Evolutionary conservation across 1,140 invertebrate genomes (phyloP).

Genomic region (Neodiprion virginianus): DNA sequence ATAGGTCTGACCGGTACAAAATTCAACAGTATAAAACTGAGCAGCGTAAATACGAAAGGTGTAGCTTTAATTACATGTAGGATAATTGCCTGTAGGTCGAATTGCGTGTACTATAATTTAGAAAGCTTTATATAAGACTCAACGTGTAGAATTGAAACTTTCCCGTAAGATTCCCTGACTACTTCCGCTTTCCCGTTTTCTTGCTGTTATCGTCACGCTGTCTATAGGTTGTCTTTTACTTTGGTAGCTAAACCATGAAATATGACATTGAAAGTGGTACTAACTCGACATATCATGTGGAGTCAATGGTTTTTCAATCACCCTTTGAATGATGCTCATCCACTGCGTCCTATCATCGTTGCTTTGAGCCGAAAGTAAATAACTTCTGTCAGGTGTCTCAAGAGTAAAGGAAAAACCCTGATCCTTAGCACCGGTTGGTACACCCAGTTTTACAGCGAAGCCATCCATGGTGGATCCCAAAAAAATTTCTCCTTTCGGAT

Average conservation of each 20-base stretch:
- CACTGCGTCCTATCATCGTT: slow-evolving; percentile 81
- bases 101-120: too few species aligned
- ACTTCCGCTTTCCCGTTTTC: too few species aligned
- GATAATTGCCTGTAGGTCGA: too few species aligned
- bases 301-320: slow-evolving; percentile 79
- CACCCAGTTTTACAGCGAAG: slow-evolving; percentile 70
- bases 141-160: too few species aligned
- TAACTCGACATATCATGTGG: slow-evolving; percentile 82
- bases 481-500: slow-evolving; percentile 91
- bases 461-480: slow-evolving; percentile 79
- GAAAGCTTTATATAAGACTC: too few species aligned
- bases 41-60: too few species aligned
- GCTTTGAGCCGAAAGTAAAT: slow-evolving; percentile 80
- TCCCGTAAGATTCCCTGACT: too few species aligned
- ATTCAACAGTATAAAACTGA: too few species aligned
- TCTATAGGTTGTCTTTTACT: too few species aligned
- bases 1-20: too few species aligned
- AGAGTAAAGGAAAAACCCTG: slow-evolving; percentile 85
- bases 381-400: slow-evolving; percentile 83
- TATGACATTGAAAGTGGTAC: slow-evolving; percentile 42
- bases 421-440: slow-evolving; percentile 73
- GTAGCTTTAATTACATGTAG: too few species aligned
- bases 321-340: slow-evolving; percentile 78
- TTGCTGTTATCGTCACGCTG: too few species aligned
- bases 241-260: slow-evolving; percentile 3